phyloP scores from a whole-genome alignment of 1,140 invertebrate genomes.

The Pogonus chalceus region DNA sequence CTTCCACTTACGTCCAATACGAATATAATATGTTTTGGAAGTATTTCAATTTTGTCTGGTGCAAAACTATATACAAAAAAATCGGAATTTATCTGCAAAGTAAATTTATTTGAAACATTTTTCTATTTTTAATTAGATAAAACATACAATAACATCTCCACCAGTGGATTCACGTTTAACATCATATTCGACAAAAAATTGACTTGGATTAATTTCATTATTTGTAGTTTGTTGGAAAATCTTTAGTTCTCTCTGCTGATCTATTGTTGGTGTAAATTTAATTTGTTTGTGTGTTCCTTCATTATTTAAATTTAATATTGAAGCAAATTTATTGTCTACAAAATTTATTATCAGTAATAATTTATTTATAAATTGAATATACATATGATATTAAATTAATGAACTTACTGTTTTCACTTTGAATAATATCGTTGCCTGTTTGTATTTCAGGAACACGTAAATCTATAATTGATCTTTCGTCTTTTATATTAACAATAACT shows the following conservation, averaged over 20 bases:
- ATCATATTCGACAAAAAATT: too few species aligned
- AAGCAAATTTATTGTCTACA: conserved; percentile 17
- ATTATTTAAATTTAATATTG: conserved; percentile 19
- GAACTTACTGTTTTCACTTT: conserved; percentile 35
- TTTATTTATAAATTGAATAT: conserved; percentile 17
- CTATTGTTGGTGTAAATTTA: conserved; percentile 37
- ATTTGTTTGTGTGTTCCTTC: conserved; percentile 16
- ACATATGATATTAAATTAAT: background rate
- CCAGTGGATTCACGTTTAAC: too few species aligned
- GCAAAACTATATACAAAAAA: conserved; percentile 66
- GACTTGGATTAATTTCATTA: too few species aligned
- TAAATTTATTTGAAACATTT: too few species aligned
- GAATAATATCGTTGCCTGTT: conserved; percentile 45
- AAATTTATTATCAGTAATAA: conserved; percentile 19
- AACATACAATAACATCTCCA: too few species aligned
- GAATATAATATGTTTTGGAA: conserved; percentile 57
- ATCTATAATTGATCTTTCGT: conserved; percentile 42
- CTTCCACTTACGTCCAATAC: conserved; percentile 56
- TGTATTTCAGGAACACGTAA: conserved; percentile 47
- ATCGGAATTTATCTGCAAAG: conserved; percentile 60
- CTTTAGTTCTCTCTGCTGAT: too few species aligned
- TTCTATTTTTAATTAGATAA: too few species aligned
- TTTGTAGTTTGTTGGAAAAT: too few species aligned
- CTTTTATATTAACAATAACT: conserved; percentile 47
- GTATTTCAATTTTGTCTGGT: conserved; percentile 41